phyloP scores from a whole-genome alignment of 2,888 invertebrate species.

The Ommatoiulus sabulosus region DNA sequence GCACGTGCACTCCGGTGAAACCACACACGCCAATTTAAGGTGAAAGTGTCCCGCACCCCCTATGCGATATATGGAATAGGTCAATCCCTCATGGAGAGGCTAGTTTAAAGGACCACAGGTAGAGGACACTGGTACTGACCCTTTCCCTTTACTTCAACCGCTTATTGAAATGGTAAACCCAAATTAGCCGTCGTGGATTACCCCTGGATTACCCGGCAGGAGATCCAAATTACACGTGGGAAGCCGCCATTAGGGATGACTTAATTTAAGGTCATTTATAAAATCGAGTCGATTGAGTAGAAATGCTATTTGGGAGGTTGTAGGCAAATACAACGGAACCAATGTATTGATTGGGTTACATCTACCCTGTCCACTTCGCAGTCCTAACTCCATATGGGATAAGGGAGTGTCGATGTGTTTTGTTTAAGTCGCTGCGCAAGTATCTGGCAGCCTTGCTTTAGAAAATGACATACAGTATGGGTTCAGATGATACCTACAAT shows the following conservation, averaged over 20 bases:
- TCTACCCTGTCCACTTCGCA: background rate
- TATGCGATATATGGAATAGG: slow-evolving; percentile 17
- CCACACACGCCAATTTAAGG: slow-evolving; percentile 43
- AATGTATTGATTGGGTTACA: background rate
- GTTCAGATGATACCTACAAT: too few relatives aligned
- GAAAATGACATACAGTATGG: too few relatives aligned
- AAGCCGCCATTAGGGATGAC: background rate
- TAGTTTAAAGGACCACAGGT: slow-evolving; percentile 43
- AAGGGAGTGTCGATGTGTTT: background rate
- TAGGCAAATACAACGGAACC: background rate
- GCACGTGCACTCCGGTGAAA: slow-evolving; percentile 16
- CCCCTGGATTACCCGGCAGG: background rate
- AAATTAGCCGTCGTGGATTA: slow-evolving; percentile 40
- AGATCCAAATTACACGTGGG: background rate
- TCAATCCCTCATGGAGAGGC: slow-evolving; percentile 24
- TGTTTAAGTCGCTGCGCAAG: too few relatives aligned
- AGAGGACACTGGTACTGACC: slow-evolving; percentile 25
- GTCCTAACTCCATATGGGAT: background rate
- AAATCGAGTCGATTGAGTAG: background rate
- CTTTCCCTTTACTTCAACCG: slow-evolving; percentile 5
- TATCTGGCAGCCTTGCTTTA: too few relatives aligned
- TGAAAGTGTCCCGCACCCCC: slow-evolving; percentile 35
- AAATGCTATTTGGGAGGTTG: background rate
- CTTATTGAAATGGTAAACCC: slow-evolving; percentile 26
- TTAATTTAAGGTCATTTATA: background rate